Evolutionary conservation across 2,797 vertebrate genomes (phyloP), one percentile per base, ranked within the genome.

Genomic region (Sebastes baramenuke): DNA sequence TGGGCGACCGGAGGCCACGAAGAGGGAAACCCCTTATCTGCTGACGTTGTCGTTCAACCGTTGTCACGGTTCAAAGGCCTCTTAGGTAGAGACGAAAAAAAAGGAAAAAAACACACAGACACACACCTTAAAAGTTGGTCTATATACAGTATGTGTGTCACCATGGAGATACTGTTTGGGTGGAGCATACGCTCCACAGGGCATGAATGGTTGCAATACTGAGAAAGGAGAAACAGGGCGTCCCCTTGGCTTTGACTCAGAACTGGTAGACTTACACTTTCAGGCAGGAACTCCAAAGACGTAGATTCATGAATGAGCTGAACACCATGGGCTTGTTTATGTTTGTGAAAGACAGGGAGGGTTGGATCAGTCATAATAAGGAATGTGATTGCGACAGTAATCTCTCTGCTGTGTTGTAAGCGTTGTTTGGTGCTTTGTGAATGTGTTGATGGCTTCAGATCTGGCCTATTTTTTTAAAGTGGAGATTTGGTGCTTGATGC

Each of bases 11-110:
- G 91, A 88, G 95, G 86, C 85, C 86, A 54, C 64, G 58, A 60
- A 76, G 84, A 95, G 93, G 95, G 94, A 94, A 97, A 83, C 86
- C 94, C 94, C 93, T 96, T 82, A 92, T 88, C 89, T 93, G 91
- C 90, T 94, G 95, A 94, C 80, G 71, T 77, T 89, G 93, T 83
- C 89, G 91, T 91, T 92, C 93, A 80, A 88, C 90, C 74, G 87
- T 93, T 95, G 92, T 92, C 89, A 90, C 52, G 77, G 90, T 90
- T 86, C 92, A 95, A 94, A 94, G 93, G 82, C 81, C 58, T 55
- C 65, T 49, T 56, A 82, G 85, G 84, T 85, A 78, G 58, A 86
- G 73, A 76, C 2, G 34, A 52, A 75, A 77, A 85, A 75, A 83
- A 46, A 58, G 58, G 58, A 64, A 62, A 81, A 52, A 67, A 85